Base-by-base conservation (phyloP, 2,113 vertebrate species). In the Grantiella picta region DNA sequence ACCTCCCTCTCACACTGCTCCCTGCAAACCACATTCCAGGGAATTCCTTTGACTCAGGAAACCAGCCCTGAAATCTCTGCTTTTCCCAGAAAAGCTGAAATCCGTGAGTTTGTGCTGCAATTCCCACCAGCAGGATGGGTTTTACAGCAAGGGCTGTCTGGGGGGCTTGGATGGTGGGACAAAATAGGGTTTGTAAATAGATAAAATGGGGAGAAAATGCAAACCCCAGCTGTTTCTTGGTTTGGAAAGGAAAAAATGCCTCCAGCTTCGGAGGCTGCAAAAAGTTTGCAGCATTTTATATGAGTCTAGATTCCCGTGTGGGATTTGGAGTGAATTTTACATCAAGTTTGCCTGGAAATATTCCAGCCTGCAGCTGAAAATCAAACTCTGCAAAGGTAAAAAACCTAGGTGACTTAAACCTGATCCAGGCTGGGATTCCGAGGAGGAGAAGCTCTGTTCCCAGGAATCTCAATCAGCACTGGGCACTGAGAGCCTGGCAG, bases 361-460 rank as follows among this genome's bases (percentile, higher is more conserved):
- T 83, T 93, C 72, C 86, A 94, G 64, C 72, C 86, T 70, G 75
- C 36, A 59, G 90, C 71, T 73, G 63, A 81, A 93, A 96, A 83
- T 29, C 22, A 54, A 75, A 42, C 71, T 38, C 71, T 47, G 56
- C 44, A 8, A 75, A 94, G 89, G 86, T 52, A 54, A 82, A 68
- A 12, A 42, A 77, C 33, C 50, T 50, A 15, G 0, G 54, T 15
- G 42, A 40, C 76, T 89, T 38, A 5, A 77, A 61, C 25, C 54
- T 2, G 0, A 29, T 24, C 73, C 36, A 14, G 73, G 65, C 61
- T 49, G 92, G 54, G 75, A 7, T 40, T 47, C 36, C 50, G 44
- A 69, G 72, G 56, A 31, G 31, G 40, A 69, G 31, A 11, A 0
- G 24, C 66, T 33, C 35, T 21, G 2, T 22, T 54, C 35, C 16